Evolutionary conservation across 1,140 invertebrate species (phyloP), one percentile per base, ranked within the genome.

Genomic region (Cryptotermes secundus): DNA sequence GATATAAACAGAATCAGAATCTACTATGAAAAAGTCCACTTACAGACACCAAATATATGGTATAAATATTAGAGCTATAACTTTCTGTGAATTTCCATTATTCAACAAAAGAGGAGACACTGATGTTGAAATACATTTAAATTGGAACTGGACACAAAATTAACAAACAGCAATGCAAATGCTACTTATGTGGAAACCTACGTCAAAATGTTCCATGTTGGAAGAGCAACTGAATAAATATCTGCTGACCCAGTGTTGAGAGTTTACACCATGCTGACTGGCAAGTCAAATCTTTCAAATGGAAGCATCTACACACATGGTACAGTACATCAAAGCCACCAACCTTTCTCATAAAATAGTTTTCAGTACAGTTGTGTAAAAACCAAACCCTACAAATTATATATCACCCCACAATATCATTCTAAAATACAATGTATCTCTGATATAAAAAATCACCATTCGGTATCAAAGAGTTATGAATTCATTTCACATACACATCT

Each of bases 351-450:
- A 84, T 42, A 84, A 84, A 80, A 84, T 84, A 84, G 34, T 65
- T 35, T 83, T 83, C 53, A 53, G 34, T 79, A 38, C 72, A 42
- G 34, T 65, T 36, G 34, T 38, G 38, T 42, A 84, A 84, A 81
- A 82, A 53, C 84, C 80, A 81, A 49, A 82, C 79, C 59, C 84
- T 81, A 84, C 80, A 84, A 84, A 84, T 84, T 84, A 81, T 84
- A 81, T 65, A 81, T 82, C 81, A 82, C 49, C 84, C 49, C 84
- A 42, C 45, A 84, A 84, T 84, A 84, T 81, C 84, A 84, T 59
- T 84, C 84, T 80, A 84, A 84, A 84, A 84, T 84, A 84, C 84
- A 84, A 80, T 82, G 79, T 82, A 36, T 81, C 72, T 81, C 72
- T 80, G 35, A 31, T 53, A 53, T 82, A 82, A 84, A 84, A 84